A percentile compares a stretch with the other conserved stretches of the same genome.
These are phyloP conservation scores for Threskiornis aethiopicus DNA, from an alignment of 2,797 vertebrate genomes.

Conservation along the genomic window DNA sequence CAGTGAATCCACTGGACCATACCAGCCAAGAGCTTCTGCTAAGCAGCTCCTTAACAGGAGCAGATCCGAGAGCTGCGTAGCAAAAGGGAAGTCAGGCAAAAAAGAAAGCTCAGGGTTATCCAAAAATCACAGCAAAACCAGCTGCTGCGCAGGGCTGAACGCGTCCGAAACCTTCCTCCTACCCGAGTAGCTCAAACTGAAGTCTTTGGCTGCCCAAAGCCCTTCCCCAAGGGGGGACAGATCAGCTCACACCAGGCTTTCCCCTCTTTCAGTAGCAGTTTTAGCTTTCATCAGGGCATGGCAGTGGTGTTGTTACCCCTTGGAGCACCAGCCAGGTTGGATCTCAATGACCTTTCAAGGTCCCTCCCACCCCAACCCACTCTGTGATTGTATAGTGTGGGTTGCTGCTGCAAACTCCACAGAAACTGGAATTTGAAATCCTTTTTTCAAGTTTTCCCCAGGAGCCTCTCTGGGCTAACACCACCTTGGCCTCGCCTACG, in stretches of 20 bases:
- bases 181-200: accelerated
- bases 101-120: not conserved
- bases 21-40: not conserved
- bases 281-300: accelerated
- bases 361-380: not conserved
- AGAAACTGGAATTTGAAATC: not conserved
- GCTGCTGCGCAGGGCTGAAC: not conserved
- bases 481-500: accelerated
- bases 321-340: accelerated
- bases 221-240: accelerated
- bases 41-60: not conserved
- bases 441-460: not conserved
- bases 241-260: not conserved
- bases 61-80: accelerated
- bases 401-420: not conserved
- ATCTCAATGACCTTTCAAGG: not conserved
- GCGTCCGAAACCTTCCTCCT: not conserved
- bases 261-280: not conserved
- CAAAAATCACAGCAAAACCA: not conserved
- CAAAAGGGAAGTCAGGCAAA: not conserved
- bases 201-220: not conserved
- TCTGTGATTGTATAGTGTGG: accelerated
- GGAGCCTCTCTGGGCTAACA: not conserved
- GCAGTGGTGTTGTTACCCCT: accelerated
- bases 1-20: not conserved